Base-by-base conservation (phyloP, 2,888 invertebrate species). In the Rutpela maculata region DNA sequence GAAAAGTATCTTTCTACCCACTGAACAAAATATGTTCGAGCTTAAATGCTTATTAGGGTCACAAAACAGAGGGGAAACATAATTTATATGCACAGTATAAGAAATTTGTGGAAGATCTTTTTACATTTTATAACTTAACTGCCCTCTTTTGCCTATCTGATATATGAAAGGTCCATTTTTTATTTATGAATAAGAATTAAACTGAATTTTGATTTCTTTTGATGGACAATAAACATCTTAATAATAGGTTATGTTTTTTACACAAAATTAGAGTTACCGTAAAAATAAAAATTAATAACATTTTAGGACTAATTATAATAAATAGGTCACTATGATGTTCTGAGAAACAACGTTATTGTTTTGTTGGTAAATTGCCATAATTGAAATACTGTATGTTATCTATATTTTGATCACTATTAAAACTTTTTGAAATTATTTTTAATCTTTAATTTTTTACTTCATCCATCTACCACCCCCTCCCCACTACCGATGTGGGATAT, bases 11-110 rank as follows among this genome's bases (percentile, higher is more conserved):
- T 50, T n/a, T 50, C 50, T 50, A n/a, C 50, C 12, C 50, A n/a
- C 50, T 50, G 50, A 74, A 76, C 71, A 72, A 80, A 80, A 80
- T 80, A 80, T 80, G 80, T 73, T 80, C 72, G 63, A 78, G 76
- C 80, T 76, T 80, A 80, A 80, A 80, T 76, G 76, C 80, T 80
- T 74, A 80, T 80, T 80, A 80, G 78, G 80, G 76, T 80, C 78
- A 78, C 80, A 76, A 80, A 76, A 57, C 78, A 76, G 78, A 78
- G 77, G 78, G 78, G 80, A 63, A 74, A 60, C 22, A 77, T 80
- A 80, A 80, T 80, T 80, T 80, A 80, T 80, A 80, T n/a, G 50
- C 71, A 65, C 69, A 60, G 73, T 70, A 75, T 63, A 78, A 78
- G 80, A 80, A 78, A 78, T 80, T 77, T 69, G 38, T 74, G 75